Base-by-base conservation (phyloP, 2,888 invertebrate genomes). In the Priocnemis perturbator region DNA sequence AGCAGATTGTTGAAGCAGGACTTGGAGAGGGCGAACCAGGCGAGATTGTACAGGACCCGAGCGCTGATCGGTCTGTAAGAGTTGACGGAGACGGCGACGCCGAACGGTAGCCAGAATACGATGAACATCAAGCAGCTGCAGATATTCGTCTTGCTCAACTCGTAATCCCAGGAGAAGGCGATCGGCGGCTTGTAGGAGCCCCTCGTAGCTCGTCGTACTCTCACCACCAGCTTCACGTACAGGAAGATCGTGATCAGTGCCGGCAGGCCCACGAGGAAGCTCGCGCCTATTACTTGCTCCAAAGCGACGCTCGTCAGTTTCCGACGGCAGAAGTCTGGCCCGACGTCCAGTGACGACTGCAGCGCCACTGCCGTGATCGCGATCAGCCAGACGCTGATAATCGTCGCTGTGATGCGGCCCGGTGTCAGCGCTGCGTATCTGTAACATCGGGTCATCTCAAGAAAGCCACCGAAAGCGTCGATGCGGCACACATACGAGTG, bases 1-100 rank as follows among this genome's bases (percentile, higher is more conserved):
- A 95, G 84, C 21, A 93, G 90, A 77, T 93, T 93, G 73, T 93
- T 93, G 73, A 94, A 86, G 75, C 93, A 92, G 0, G 94, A 93
- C 76, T 95, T 94, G 76, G 91, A 91, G 15, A 95, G 89, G 0
- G 93, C 95, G 65, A 94, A 85, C 94, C 94, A 94, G 15, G 93
- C 93, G 55, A 93, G 89, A 75, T 92, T 91, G 86, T 95, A 94
- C 85, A 92, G 93, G n/a, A 91, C 88, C 1, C 90, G 86, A 67
- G 92, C 90, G 15, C 90, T 89, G 0, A 90, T 88, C 1, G 83
- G 79, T 1, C 91, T 91, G 45, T 90, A 90, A 14, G 91, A 91
- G 69, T 92, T 91, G 5, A 91, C 83, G 61, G 92, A 91, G 1
- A 94, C 88, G 0, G 93, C 89, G 2, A 93, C 86, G 0, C 93